These are phyloP conservation scores for Nematostella vectensis DNA, from an alignment of 92 coral and sea anemone species.

Conservation along the genomic window DNA sequence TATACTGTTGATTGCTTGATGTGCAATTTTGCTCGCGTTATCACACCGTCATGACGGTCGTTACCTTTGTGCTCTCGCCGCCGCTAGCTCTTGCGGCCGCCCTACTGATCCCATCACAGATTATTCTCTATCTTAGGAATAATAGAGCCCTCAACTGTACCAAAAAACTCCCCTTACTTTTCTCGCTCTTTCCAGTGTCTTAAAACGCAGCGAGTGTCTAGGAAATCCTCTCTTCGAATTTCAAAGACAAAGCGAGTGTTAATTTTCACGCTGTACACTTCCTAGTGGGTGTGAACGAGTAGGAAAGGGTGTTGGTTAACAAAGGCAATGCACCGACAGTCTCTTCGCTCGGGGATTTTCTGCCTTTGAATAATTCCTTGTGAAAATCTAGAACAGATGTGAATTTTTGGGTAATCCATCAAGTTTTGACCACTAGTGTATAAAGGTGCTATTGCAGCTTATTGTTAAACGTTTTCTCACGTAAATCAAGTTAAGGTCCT, in stretches of 20 bases:
- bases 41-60: not conserved
- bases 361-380: not conserved
- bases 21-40: not conserved
- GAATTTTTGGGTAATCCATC: not conserved
- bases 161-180: not conserved
- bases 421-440: too few relatives aligned
- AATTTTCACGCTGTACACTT: not conserved
- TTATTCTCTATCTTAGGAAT: not conserved
- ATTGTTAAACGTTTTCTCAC: too few relatives aligned
- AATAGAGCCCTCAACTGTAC: not conserved
- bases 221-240: not conserved
- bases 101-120: not conserved
- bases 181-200: not conserved
- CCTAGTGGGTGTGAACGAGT: not conserved
- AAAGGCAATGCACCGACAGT: constrained; percentile 59
- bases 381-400: constrained; percentile 4
- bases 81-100: not conserved
- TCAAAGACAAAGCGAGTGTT: not conserved
- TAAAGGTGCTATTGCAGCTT: too few relatives aligned
- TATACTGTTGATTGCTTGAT: not conserved
- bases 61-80: not conserved
- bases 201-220: not conserved
- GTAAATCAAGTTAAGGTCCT: too few relatives aligned
- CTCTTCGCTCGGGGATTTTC: not conserved
- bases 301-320: constrained; percentile 44